These are phyloP conservation scores for Tiphia femorata DNA, from an alignment of 2,888 invertebrate genomes.

Conservation along the genomic window DNA sequence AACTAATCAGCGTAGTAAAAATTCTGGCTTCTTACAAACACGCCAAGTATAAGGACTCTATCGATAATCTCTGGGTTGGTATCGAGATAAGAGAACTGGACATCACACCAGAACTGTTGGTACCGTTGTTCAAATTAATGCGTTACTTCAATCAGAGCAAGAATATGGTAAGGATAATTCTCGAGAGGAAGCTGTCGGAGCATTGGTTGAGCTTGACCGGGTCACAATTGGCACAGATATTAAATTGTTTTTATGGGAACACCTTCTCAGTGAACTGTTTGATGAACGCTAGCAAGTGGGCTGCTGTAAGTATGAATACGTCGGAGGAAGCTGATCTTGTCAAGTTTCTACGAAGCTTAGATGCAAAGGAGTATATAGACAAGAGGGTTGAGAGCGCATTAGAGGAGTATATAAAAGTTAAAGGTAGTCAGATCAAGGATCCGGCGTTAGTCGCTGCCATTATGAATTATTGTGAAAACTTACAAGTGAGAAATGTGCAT, in stretches of 20 bases:
- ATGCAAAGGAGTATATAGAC: slow-evolving; percentile 72
- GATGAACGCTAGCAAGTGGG: slow-evolving; percentile 72
- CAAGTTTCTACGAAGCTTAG: slow-evolving; percentile 72
- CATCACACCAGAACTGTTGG: slow-evolving; percentile 73
- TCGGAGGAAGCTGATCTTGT: slow-evolving; percentile 72
- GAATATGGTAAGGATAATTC: slow-evolving; percentile 72
- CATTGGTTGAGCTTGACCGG: slow-evolving; percentile 73
- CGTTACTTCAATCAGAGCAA: slow-evolving; percentile 74
- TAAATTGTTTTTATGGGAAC: slow-evolving; percentile 68
- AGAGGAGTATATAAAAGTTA: slow-evolving; percentile 75
- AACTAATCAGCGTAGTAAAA: slow-evolving; percentile 74
- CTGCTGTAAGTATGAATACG: slow-evolving; percentile 74
- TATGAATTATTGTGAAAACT: slow-evolving; percentile 75
- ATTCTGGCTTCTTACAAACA: slow-evolving; percentile 72
- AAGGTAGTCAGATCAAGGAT: slow-evolving; percentile 69
- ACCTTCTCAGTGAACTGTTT: slow-evolving; percentile 55
- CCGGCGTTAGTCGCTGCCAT: slow-evolving; percentile 74
- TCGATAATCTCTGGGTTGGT: slow-evolving; percentile 79
- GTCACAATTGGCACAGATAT: slow-evolving; percentile 70
- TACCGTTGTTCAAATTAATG: slow-evolving; percentile 72
- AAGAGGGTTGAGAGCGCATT: slow-evolving; percentile 73
- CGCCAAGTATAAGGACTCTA: slow-evolving; percentile 70
- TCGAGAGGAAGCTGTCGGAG: slow-evolving; percentile 73
- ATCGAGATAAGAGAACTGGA: slow-evolving; percentile 71
- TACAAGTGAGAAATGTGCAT: slow-evolving; percentile 72